Percentiles rank a stretch among this genome's conserved stretches.
Evolutionary conservation across 1,140 invertebrate species (phyloP).

Genomic region (fruit fly (Drosophila melanogaster)): Release_6_plus_ISO1_MT NT_033779.5:15081501-15082000

Average conservation of each 20-base stretch:
- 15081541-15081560: constrained; percentile 45
- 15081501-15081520: too few species aligned
- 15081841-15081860: too few species aligned
- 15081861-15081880: too few species aligned
- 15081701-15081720: constrained; percentile 26
- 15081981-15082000: constrained; percentile 2
- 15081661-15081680: constrained; percentile 37
- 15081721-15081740: constrained; percentile 20
- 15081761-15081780: not conserved
- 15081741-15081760: not conserved
- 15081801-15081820: too few species aligned
- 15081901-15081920: constrained; percentile 20
- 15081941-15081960: not conserved
- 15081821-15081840: too few species aligned
- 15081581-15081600: not conserved
- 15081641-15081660: constrained; percentile 58
- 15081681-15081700: constrained; percentile 21
- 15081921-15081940: not conserved
- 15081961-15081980: not conserved
- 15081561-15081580: not conserved
- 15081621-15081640: constrained; percentile 24
- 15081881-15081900: not conserved
- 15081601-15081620: constrained; percentile 4
- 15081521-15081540: too few species aligned
- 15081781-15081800: too few species aligned